A percentile compares a stretch with the other conserved stretches of the same genome.
phyloP scores from a whole-genome alignment of 2,888 invertebrate species.

The Uloborus plumipes region DNA sequence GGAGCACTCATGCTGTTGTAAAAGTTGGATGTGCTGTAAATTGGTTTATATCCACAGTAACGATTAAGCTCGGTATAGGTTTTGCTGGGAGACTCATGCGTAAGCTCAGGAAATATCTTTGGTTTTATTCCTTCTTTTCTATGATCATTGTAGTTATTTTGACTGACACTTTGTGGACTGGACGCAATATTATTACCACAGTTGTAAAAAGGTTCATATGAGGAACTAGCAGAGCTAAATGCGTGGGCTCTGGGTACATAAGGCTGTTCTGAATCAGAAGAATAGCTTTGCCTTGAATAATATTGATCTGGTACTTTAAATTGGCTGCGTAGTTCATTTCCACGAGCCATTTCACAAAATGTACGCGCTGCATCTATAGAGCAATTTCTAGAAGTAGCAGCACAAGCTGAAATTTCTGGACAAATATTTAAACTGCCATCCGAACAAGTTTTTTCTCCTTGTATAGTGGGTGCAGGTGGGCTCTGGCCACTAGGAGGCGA shows the following conservation, averaged over 20 bases:
- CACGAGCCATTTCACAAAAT: background rate
- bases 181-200: too few species aligned
- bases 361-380: background rate
- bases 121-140: too few species aligned
- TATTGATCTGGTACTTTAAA: constrained; percentile 10
- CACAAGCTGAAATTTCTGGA: background rate
- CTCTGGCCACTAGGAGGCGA: constrained; percentile 36
- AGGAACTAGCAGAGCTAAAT: background rate
- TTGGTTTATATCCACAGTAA: constrained; percentile 6
- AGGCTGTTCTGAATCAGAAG: constrained; percentile 5
- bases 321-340: background rate
- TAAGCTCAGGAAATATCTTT: too few species aligned
- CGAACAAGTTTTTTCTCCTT: background rate
- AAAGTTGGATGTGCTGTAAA: constrained; percentile 1
- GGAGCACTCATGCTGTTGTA: constrained; percentile 3
- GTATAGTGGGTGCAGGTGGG: constrained; percentile 8
- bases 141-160: background rate
- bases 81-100: background rate
- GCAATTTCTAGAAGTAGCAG: background rate
- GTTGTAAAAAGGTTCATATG: background rate
- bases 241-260: background rate
- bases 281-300: background rate
- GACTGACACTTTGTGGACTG: background rate
- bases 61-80: constrained; percentile 19
- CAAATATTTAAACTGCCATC: background rate